Evolutionary conservation across 2,113 vertebrate genomes (phyloP).

Genomic region (Semnornis frantzii): DNA sequence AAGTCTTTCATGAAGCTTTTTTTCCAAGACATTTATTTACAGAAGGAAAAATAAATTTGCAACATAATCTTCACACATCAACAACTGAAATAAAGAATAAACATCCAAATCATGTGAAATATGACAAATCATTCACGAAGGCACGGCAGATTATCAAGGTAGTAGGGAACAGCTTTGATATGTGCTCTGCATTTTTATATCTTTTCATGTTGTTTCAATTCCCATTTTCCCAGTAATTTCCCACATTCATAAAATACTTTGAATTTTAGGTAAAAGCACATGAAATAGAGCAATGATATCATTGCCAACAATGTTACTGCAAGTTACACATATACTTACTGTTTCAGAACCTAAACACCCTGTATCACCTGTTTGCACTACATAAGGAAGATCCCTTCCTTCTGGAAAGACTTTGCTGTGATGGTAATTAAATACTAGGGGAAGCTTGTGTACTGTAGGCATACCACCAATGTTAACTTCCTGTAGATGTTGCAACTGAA

Average conservation of each 20-base stretch:
- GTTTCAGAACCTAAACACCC: not conserved
- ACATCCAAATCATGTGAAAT: not conserved
- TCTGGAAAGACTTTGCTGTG: not conserved
- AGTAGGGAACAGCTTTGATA: not conserved
- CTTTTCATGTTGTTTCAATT: not conserved
- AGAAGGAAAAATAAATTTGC: not conserved
- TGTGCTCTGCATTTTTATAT: not conserved
- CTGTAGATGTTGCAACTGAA: not conserved
- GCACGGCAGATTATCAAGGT: not conserved
- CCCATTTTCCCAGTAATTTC: not conserved
- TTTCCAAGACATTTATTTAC: not conserved
- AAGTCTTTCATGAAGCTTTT: not conserved
- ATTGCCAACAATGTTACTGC: not conserved
- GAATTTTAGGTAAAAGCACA: not conserved
- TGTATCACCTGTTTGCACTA: not conserved
- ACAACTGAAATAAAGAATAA: not conserved
- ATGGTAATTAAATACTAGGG: not conserved
- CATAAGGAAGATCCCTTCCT: not conserved
- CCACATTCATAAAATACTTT: not conserved
- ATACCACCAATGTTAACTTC: not conserved
- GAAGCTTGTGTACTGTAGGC: not conserved
- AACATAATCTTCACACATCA: not conserved
- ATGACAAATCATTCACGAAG: not conserved
- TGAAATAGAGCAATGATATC: not conserved
- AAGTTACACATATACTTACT: not conserved